These are phyloP conservation scores for Echeneis naucrates DNA, from an alignment of 2,797 vertebrate species.

Conservation along the genomic window DNA sequence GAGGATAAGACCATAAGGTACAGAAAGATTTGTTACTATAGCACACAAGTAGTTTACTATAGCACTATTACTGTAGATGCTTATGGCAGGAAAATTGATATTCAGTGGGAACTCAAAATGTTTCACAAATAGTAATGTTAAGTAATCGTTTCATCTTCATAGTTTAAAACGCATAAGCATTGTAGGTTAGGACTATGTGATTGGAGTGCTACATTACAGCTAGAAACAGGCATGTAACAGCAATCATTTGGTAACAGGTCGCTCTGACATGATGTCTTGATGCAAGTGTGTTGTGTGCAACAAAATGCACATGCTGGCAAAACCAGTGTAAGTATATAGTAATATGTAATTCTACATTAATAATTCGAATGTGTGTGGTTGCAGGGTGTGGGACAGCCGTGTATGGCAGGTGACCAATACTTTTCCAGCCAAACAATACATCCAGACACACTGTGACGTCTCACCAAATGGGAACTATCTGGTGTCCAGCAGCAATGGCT, in stretches of 20 bases:
- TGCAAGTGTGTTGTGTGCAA: not conserved
- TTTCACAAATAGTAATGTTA: constrained; percentile 7
- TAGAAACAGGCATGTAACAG: not conserved
- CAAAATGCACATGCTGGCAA: not conserved
- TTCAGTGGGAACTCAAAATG: not conserved
- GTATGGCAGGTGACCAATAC: constrained; percentile 89
- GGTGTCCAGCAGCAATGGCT: constrained; percentile 93
- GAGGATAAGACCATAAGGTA: constrained; percentile 97
- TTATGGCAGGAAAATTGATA: not conserved
- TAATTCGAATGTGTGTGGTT: constrained; percentile 22
- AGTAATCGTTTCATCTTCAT: not conserved
- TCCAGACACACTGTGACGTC: constrained; percentile 94
- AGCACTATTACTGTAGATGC: constrained; percentile 1
- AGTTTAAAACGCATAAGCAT: not conserved
- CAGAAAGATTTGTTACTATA: constrained; percentile 14
- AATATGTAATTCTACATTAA: not conserved
- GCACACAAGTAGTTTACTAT: not conserved
- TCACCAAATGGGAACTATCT: constrained; percentile 89
- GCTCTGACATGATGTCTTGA: not conserved
- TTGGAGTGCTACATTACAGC: not conserved
- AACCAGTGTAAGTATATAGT: not conserved
- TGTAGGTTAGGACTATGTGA: not conserved
- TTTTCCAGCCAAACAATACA: constrained; percentile 92
- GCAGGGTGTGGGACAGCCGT: constrained; percentile 95
- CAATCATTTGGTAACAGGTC: not conserved